A percentile compares a stretch with the other conserved stretches of the same genome.
These are phyloP conservation scores for Ailuropoda melanoleuca DNA, from an alignment of 2,113 vertebrate genomes.

Conservation along the genomic window DNA sequence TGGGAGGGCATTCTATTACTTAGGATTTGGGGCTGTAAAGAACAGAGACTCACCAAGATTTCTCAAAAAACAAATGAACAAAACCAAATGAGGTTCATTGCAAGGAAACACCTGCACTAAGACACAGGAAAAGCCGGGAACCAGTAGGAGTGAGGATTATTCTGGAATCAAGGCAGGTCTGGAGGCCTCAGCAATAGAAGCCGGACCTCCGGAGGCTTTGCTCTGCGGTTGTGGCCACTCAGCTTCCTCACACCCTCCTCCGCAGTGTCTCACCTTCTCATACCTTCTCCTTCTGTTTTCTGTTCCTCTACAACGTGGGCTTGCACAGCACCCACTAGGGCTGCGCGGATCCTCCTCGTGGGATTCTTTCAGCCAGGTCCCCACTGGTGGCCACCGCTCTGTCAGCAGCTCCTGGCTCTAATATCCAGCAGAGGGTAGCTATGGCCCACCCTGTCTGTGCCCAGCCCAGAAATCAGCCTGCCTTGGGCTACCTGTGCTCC, in stretches of 20 bases:
- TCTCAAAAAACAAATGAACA: neutral
- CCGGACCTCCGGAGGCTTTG: accelerated
- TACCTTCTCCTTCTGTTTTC: neutral
- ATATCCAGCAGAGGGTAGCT: neutral
- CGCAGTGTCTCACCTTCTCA: neutral
- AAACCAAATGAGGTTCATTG: neutral
- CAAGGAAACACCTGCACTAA: neutral
- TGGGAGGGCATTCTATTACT: neutral
- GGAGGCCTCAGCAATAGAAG: neutral
- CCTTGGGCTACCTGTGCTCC: neutral
- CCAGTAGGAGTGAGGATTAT: neutral
- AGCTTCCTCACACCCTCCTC: too few species aligned
- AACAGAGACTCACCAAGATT: neutral
- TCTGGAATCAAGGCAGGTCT: neutral
- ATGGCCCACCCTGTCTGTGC: neutral
- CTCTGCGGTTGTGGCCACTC: neutral
- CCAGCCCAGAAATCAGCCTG: neutral
- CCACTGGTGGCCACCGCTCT: neutral
- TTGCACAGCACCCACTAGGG: neutral
- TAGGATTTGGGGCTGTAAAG: neutral
- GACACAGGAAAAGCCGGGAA: neutral
- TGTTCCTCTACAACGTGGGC: neutral
- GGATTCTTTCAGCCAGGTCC: neutral
- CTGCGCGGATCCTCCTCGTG: accelerated
- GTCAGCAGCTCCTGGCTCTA: neutral